Percentiles rank a stretch among this genome's conserved stretches.
These are phyloP conservation scores for Anguilla pacifica DNA, from an alignment of 2,797 vertebrate genomes.

Conservation along the genomic window DNA sequence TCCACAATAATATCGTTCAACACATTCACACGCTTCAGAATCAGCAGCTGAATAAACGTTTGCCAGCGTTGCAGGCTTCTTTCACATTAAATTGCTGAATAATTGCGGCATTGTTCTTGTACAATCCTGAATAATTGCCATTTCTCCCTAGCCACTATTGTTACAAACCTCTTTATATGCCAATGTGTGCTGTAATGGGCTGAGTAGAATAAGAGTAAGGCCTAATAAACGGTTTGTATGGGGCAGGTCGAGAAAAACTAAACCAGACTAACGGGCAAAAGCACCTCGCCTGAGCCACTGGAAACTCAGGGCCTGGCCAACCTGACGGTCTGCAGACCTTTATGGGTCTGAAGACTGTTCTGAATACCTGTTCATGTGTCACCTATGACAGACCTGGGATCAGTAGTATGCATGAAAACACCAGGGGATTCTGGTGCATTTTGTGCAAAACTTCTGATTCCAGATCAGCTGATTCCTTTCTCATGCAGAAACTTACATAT, in stretches of 20 bases:
- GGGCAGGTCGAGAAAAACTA: background rate
- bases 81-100: background rate
- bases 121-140: background rate
- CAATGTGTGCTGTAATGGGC: background rate
- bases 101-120: constrained; percentile 1
- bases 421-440: too few species aligned
- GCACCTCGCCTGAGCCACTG: background rate
- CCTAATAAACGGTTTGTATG: background rate
- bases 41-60: background rate
- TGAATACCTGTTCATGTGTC: too few species aligned
- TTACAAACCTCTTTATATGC: background rate
- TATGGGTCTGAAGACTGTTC: too few species aligned
- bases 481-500: too few species aligned
- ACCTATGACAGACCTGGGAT: too few species aligned
- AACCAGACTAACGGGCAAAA: background rate
- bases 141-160: background rate
- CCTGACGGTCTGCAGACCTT: too few species aligned
- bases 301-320: too few species aligned
- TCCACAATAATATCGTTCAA: background rate
- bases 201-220: background rate
- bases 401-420: too few species aligned
- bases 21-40: background rate
- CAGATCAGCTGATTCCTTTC: too few species aligned
- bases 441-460: too few species aligned
- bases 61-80: background rate